phyloP scores from a whole-genome alignment of 2,797 vertebrate genomes.

The Dromococcyx pavoninus region DNA sequence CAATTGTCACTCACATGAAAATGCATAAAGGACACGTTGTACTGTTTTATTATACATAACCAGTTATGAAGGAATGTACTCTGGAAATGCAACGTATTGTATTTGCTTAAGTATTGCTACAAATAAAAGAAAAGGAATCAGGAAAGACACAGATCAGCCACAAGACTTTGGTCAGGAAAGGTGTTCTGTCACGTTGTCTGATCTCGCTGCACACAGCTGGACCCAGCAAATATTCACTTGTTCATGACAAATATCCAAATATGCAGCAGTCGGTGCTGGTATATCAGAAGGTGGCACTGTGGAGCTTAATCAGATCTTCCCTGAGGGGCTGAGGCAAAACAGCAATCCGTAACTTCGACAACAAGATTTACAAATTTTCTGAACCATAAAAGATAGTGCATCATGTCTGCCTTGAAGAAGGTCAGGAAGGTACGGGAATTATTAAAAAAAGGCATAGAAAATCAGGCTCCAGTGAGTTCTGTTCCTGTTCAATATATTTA shows the following conservation, averaged over 20 bases:
- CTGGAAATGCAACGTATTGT: background rate
- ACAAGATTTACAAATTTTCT: background rate
- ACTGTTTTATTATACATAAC: background rate
- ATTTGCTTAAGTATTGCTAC: background rate
- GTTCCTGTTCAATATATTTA: too few relatives aligned
- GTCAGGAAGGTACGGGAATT: background rate
- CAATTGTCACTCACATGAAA: background rate
- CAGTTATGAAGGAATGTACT: background rate
- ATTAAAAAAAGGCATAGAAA: background rate
- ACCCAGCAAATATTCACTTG: background rate
- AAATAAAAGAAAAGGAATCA: background rate
- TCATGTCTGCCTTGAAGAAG: background rate
- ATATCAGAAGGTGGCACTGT: background rate
- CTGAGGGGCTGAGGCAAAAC: background rate
- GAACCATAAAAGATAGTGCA: background rate
- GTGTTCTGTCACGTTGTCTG: background rate
- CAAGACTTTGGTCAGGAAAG: background rate
- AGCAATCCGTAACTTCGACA: background rate
- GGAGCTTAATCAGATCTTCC: background rate
- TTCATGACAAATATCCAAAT: background rate
- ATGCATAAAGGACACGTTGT: background rate
- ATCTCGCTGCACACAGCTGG: background rate
- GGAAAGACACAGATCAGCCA: background rate
- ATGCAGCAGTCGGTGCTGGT: fast-evolving
- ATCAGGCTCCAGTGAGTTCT: background rate